Base-by-base conservation (phyloP, 2,797 vertebrate species). In the Poeciliopsis gracilis region DNA sequence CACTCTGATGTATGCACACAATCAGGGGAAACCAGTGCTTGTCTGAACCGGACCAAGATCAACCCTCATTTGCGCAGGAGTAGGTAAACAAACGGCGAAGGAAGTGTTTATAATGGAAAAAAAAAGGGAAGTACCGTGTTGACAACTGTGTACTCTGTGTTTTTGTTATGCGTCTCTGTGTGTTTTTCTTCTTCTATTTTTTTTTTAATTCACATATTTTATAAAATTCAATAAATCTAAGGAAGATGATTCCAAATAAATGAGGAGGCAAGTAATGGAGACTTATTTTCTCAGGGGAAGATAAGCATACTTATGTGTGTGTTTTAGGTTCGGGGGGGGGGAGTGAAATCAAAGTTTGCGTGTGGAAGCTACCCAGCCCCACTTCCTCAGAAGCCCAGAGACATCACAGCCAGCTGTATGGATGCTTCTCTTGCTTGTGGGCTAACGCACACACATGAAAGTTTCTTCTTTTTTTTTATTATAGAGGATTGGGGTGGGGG, bases 361-460 rank as follows among this genome's bases (percentile, higher is more conserved):
- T 93, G 92, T 72, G 57, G 88, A 87, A 67, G 5, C 80, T 80
- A 75, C 77, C 78, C 77, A 59, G 72, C 80, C 87, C 87, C 79
- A 91, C 89, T 93, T 93, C 92, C 89, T 84, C 76, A 87, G 84
- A 84, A 89, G 77, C 83, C 72, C 71, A 30, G 78, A 76, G 82
- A 91, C 80, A 77, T 89, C 89, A 86, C 74, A 84, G 82, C 79
- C 87, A 82, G 75, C 86, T 89, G 82, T 84, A 77, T 38, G 70
- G 83, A 86, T 85, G 84, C 57, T 38, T 83, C 83, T 72, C 55
- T 72, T 61, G 76, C 80, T 70, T 49, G 70, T 80, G 46, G 77
- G 75, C 67, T 69, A 46, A 83, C 77, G 45, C 75, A 83, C 78
- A 61, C 47, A 72, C 81, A 77, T 55, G 2, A 11, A 69, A 41